phyloP scores from a whole-genome alignment of 2,888 invertebrate genomes.

The Pristionchus maxplancki region DNA sequence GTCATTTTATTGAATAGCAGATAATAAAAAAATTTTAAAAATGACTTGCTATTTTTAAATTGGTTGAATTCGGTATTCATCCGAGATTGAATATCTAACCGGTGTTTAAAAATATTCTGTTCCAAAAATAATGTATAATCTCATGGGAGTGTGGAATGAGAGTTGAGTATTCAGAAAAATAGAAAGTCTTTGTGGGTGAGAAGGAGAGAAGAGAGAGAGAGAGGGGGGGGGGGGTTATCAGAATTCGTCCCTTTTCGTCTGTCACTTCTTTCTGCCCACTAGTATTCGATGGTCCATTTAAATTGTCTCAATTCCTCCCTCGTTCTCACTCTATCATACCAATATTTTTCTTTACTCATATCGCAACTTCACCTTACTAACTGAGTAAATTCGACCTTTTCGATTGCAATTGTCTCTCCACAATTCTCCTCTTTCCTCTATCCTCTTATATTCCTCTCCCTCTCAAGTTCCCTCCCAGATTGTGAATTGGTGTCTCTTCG shows the following conservation, averaged over 20 bases:
- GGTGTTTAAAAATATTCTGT: neutral
- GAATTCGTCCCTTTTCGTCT: neutral
- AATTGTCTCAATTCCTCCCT: neutral
- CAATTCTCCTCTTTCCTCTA: neutral
- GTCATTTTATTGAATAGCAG: neutral
- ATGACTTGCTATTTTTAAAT: neutral
- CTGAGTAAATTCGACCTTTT: neutral
- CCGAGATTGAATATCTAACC: neutral
- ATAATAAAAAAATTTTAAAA: neutral
- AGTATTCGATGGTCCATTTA: constrained; percentile 38
- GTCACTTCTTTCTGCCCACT: neutral
- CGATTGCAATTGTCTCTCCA: neutral
- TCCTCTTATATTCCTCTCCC: neutral
- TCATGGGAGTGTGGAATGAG: neutral
- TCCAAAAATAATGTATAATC: neutral
- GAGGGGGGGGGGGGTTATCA: constrained; percentile 14
- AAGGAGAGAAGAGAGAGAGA: neutral
- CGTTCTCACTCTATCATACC: neutral
- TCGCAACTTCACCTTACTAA: too few species aligned
- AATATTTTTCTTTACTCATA: neutral
- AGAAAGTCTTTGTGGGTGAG: neutral
- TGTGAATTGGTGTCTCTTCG: neutral
- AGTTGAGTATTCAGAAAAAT: too few species aligned
- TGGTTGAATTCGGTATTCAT: neutral
- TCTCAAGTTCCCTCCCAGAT: neutral